These are phyloP conservation scores for Morone chrysops DNA, from an alignment of 2,113 vertebrate species.

Conservation along the genomic window DNA sequence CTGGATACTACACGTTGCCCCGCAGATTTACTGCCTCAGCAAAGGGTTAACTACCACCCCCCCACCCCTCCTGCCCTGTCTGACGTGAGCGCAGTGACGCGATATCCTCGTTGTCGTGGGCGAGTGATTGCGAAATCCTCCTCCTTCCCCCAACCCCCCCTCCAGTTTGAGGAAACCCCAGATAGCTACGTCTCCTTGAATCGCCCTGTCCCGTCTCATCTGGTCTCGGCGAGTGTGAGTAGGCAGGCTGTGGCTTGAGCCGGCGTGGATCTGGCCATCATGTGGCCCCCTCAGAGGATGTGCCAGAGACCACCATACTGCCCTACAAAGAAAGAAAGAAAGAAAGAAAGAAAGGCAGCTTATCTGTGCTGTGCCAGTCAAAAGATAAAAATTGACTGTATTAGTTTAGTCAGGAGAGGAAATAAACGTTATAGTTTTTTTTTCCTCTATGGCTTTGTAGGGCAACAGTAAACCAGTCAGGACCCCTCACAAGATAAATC, in stretches of 20 bases:
- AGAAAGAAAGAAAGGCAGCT: rapidly evolving
- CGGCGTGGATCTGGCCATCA: not conserved
- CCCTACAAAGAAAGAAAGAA: not conserved
- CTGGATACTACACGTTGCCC: slow-evolving; percentile 2
- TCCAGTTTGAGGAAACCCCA: slow-evolving; percentile 72
- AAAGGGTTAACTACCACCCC: slow-evolving; percentile 35
- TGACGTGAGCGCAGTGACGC: slow-evolving; percentile 70
- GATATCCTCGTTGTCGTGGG: slow-evolving; percentile 55
- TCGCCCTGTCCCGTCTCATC: slow-evolving; percentile 13
- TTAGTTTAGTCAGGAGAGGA: not conserved
- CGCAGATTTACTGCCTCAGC: not conserved
- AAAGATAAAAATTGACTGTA: too few species aligned
- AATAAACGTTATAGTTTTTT: not conserved
- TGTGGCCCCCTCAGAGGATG: not conserved
- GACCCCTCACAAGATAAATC: too few species aligned
- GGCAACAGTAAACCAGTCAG: not conserved
- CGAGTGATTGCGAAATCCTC: slow-evolving; percentile 54
- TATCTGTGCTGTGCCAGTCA: not conserved
- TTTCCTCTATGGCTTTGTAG: not conserved
- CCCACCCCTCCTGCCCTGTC: not conserved
- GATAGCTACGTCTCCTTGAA: slow-evolving; percentile 34
- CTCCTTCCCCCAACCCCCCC: slow-evolving; percentile 8
- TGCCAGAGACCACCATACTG: not conserved
- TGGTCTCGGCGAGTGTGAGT: slow-evolving; percentile 13
- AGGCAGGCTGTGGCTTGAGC: not conserved